phyloP scores from a whole-genome alignment of 2,888 invertebrate species.

The Agriopis leucophaearia region DNA sequence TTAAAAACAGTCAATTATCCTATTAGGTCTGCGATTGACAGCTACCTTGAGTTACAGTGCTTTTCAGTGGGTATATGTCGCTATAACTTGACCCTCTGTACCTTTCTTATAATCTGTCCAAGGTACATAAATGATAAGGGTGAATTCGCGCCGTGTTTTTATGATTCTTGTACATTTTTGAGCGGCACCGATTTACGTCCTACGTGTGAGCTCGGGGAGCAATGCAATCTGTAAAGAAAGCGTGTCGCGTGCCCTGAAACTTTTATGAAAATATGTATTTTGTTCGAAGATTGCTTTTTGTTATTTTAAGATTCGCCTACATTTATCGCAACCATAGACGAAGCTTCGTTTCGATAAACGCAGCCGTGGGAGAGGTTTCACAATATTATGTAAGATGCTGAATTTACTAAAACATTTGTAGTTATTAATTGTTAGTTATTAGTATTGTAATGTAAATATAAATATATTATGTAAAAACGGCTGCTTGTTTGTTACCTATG shows the following conservation, averaged over 20 bases:
- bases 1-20: no score
- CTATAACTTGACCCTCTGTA: not conserved
- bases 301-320: not conserved
- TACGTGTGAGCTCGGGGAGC: constrained; percentile 22
- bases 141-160: constrained; percentile 31
- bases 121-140: constrained; percentile 39
- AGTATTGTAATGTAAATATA: no score
- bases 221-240: constrained; percentile 19
- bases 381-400: no score
- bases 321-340: no score
- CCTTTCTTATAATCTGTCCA: not conserved
- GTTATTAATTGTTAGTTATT: no score
- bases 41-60: not conserved
- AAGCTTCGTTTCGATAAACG: no score
- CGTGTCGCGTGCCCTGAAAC: constrained; percentile 11
- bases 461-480: no score
- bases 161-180: constrained; percentile 33
- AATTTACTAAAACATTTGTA: no score
- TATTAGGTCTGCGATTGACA: no score
- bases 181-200: constrained; percentile 27
- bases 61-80: not conserved
- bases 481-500: no score
- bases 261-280: constrained; percentile 23
- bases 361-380: no score
- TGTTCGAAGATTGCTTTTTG: constrained; percentile 10